Conservation (phyloP, 2,797 vertebrate species). For the Clarias laeviceps region DNA sequence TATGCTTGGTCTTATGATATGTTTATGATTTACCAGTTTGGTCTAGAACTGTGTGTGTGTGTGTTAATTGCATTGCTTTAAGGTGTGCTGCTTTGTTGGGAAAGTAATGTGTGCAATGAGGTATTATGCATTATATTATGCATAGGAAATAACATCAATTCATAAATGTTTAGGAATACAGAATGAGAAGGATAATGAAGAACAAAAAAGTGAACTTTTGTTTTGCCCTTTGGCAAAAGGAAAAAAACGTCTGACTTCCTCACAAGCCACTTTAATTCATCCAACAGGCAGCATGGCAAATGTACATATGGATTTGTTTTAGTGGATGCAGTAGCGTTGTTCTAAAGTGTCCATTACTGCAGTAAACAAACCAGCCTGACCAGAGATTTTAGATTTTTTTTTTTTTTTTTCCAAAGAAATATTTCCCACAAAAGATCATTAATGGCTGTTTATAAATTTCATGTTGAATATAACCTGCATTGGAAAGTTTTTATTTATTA, state of each 20-base stretch:
- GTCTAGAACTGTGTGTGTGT: neutral
- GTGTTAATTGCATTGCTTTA: neutral
- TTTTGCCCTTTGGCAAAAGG: neutral
- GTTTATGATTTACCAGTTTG: constrained; percentile 24
- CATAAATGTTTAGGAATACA: neutral
- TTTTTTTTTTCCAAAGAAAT: neutral
- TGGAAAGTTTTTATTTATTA: neutral
- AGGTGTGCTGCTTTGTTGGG: neutral
- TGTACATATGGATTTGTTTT: constrained; percentile 24
- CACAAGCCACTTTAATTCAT: neutral
- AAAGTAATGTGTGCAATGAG: neutral
- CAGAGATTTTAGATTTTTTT: neutral
- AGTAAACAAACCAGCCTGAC: constrained; percentile 7
- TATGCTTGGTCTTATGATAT: constrained; percentile 18
- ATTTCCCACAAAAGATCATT: neutral
- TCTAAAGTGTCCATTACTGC: constrained; percentile 22
- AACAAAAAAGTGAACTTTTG: neutral
- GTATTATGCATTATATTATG: neutral
- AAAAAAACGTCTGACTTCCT: neutral
- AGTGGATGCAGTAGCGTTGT: constrained; percentile 6
- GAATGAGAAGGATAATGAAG: neutral
- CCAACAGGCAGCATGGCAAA: neutral
- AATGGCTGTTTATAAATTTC: neutral
- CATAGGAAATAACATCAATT: neutral
- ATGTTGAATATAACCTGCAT: neutral